Evolutionary conservation across 2,888 invertebrate genomes (phyloP), one percentile per base, ranked within the genome.

Genomic region (Sinodicranocentrus sp.): DNA sequence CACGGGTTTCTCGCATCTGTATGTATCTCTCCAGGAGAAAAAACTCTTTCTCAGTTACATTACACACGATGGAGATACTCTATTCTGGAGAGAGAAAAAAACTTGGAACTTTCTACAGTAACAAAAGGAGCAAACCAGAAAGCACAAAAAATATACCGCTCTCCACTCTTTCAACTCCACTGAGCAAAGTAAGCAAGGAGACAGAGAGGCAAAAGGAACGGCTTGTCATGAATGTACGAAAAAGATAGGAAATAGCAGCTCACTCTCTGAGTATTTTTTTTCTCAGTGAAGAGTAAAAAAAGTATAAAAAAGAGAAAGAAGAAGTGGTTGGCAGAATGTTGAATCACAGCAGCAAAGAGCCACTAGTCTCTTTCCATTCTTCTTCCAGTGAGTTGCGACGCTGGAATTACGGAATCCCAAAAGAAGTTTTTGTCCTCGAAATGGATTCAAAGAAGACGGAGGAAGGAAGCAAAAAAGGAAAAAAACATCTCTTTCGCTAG

Each of bases 351-450:
- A 71, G 70, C 78, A 70, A 25, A 67, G 21, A 76, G 77, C 48
- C 26, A 33, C 33, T 21, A 57, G 21, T 57, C 26, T 78, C 23
- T 61, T 61, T 71, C 48, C 61, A 28, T 65, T 65, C 52, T 63
- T 76, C 76, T 78, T 71, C 48, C 67, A 78, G 78, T 70, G 78
- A 78, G 70, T 78, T 78, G 78, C 78, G 78, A 78, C 70, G 70
- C 61, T 61, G 61, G 78, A 78, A 70, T 78, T 54, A 61, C 70
- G 61, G 78, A 78, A 61, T 78, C 78, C 78, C 78, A 78, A 78
- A 78, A 78, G 78, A 78, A 78, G 78, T 78, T 70, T 78, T 78
- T 78, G 78, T 78, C 78, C 78, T 70, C 44, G 70, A 78, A 68
- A 61, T 59, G 70, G 70, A 70, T 71, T 70, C 70, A 71, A 71